A percentile compares a stretch with the other conserved stretches of the same genome.
phyloP scores from a whole-genome alignment of 2,797 vertebrate genomes.

The Sebastes hubbsi region DNA sequence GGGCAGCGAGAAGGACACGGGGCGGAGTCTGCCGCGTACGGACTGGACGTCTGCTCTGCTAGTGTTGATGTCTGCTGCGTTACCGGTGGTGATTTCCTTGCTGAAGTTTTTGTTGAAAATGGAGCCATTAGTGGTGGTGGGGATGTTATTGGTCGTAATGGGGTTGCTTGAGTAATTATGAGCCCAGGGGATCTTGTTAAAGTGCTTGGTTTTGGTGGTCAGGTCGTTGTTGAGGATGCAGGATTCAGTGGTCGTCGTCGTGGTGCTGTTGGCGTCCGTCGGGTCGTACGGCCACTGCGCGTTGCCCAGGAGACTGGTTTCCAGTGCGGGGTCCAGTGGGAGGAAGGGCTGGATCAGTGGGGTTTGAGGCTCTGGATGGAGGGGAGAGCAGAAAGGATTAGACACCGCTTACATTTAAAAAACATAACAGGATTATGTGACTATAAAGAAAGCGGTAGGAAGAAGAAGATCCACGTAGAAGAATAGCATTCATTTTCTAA shows the following conservation, averaged over 20 bases:
- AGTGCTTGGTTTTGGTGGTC: conserved; percentile 11
- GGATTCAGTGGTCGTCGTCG: not conserved
- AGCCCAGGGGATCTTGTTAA: conserved; percentile 56
- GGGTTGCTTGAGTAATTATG: conserved; percentile 32
- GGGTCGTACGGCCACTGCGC: conserved; percentile 33
- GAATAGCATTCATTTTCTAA: conserved; percentile 31
- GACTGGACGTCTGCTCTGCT: not conserved
- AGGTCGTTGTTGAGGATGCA: conserved; percentile 26
- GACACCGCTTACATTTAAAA: conserved; percentile 31
- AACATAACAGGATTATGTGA: conserved; percentile 51
- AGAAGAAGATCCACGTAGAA: conserved; percentile 2
- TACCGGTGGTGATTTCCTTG: not conserved
- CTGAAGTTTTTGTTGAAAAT: conserved; percentile 18
- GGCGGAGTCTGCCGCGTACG: conserved; percentile 52
- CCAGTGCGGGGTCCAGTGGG: conserved; percentile 60
- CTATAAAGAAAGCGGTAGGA: conserved; percentile 31
- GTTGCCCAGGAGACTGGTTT: conserved; percentile 49
- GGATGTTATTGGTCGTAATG: conserved; percentile 28
- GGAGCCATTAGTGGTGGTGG: conserved; percentile 7
- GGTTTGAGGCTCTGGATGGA: conserved; percentile 57
- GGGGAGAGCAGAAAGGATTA: conserved; percentile 35
- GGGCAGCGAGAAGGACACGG: conserved; percentile 76
- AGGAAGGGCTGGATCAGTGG: conserved; percentile 54
- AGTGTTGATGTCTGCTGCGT: not conserved
- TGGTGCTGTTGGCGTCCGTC: not conserved